Base-by-base conservation (phyloP, 2,113 vertebrate genomes). In the Thamnophis sirtalis region DNA sequence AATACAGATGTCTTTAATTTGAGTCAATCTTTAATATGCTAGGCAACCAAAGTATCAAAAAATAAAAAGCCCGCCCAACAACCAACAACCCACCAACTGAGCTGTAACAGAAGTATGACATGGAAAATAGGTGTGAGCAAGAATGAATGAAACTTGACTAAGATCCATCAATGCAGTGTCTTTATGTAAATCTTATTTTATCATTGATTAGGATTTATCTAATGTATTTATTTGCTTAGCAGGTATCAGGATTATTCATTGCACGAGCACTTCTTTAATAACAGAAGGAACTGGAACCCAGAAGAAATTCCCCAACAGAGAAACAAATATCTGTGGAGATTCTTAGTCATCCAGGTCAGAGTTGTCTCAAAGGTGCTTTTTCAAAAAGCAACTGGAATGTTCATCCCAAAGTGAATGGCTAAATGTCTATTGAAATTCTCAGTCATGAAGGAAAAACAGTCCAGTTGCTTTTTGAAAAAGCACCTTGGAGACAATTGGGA, bases 1-100 rank as follows among this genome's bases (percentile, higher is more conserved):
- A 89, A 92, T 92, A 89, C 91, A 92, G 91, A 92, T 92, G 88
- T 89, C 73, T 92, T 92, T 92, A 86, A 92, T 92, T 86, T 49
- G 28, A 51, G 43, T 68, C 84, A 88, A 89, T 92, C 51, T 86
- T 92, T 85, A 92, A 63, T 89, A 89, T 86, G 88, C 49, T 85
- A 51, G 89, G 91, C 91, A 89, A 89, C 55, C 28, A 63, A 54
- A 84, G 22, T 89, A 38, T 38, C 68, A 38, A 38, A 80, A 63
- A 54, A 53, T 28, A 43, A 86, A 55, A 53, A 33, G 13, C 11
- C 10, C 13, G 4, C 13, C 63, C 63, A 68, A 33, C 63, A n/a
- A 68, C 28, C 63, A 68, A 13, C 63, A 68, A 68, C 63, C 5
- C 63, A 68, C 38, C 2, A 13, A 60, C 54, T 60, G 21, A 60